phyloP scores from a whole-genome alignment of 2,113 vertebrate genomes.

The Syrrhaptes paradoxus region DNA sequence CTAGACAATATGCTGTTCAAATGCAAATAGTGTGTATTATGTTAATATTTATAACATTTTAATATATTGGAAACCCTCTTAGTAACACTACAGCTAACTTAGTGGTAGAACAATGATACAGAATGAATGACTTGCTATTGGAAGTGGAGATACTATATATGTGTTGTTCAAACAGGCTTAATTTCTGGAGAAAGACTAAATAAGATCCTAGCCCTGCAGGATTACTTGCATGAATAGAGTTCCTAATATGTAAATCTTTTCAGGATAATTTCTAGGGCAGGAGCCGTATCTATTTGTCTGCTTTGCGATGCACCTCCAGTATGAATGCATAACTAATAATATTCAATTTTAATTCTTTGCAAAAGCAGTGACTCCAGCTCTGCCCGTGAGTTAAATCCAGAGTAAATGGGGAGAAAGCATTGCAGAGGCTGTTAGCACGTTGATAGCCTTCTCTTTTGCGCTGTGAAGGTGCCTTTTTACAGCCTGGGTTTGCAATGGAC shows the following conservation, averaged over 20 bases:
- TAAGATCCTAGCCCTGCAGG: background rate
- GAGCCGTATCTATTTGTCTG: background rate
- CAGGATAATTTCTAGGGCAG: background rate
- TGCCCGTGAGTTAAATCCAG: background rate
- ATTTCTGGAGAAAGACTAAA: slow-evolving; percentile 12
- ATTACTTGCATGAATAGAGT: background rate
- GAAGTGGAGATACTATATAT: background rate
- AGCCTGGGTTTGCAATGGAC: background rate
- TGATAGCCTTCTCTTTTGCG: background rate
- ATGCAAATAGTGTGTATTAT: background rate
- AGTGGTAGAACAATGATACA: background rate
- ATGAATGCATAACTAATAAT: background rate
- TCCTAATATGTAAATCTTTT: background rate
- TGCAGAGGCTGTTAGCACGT: background rate
- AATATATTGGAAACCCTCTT: slow-evolving; percentile 1
- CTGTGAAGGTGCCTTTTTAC: background rate
- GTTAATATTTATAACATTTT: background rate
- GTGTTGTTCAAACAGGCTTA: background rate
- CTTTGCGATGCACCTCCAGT: background rate
- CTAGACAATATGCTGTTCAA: background rate
- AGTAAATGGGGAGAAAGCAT: background rate
- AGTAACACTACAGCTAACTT: background rate
- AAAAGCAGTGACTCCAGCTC: background rate
- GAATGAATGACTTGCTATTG: background rate
- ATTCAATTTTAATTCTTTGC: background rate